phyloP scores from a whole-genome alignment of 2,113 vertebrate genomes.

The Actenoides hombroni region DNA sequence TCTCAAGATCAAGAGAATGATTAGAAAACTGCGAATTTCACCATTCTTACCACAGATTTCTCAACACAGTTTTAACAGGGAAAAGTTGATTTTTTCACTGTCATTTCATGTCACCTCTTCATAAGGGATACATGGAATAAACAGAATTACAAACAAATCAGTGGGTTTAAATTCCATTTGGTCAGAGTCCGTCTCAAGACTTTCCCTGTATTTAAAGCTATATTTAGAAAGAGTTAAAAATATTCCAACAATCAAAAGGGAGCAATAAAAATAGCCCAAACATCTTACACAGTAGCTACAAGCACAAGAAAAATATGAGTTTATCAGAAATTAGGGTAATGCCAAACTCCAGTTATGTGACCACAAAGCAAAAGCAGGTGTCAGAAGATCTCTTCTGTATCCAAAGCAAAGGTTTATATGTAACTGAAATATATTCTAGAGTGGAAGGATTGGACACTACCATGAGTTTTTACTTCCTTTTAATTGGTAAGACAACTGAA shows the following conservation, averaged over 20 bases:
- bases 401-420: not conserved
- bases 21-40: not conserved
- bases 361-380: not conserved
- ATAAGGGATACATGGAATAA: not conserved
- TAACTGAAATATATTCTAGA: not conserved
- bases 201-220: not conserved
- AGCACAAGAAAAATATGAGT: not conserved
- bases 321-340: not conserved
- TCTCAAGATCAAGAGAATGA: not conserved
- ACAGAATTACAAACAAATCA: not conserved
- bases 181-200: not conserved
- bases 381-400: not conserved
- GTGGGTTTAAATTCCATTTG: not conserved
- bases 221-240: not conserved
- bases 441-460: not conserved
- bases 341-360: not conserved
- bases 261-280: not conserved
- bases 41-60: not conserved
- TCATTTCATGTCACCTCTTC: not conserved
- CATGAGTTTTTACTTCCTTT: not conserved
- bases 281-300: not conserved
- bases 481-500: not conserved
- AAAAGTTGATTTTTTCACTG: not conserved
- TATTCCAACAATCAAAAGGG: not conserved
- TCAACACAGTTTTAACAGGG: not conserved